These are phyloP conservation scores for Drusus annulatus DNA, from an alignment of 1,140 invertebrate genomes.

Conservation along the genomic window DNA sequence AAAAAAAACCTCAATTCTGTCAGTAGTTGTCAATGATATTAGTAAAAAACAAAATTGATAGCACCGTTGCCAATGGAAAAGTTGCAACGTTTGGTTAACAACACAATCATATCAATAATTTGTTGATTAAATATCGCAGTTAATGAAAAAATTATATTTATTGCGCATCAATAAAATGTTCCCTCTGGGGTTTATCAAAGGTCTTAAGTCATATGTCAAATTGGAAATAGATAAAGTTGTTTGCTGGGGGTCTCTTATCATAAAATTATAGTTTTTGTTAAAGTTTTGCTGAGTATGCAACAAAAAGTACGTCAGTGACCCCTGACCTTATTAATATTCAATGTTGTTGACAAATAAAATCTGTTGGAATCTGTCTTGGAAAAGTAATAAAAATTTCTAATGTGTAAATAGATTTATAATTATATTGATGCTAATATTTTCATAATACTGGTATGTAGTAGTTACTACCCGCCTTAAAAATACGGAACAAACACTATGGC, in stretches of 20 bases:
- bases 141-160: not conserved
- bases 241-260: constrained; percentile 59
- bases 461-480: not conserved
- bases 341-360: not conserved
- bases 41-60: no score
- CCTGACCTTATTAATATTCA: constrained; percentile 13
- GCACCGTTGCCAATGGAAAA: not conserved
- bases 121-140: not conserved
- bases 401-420: not conserved
- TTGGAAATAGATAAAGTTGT: constrained; percentile 49
- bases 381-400: not conserved
- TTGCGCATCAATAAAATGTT: constrained; percentile 20
- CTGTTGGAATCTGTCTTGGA: not conserved
- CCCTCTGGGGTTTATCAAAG: constrained; percentile 51
- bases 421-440: not conserved
- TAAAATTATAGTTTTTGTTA: constrained; percentile 16
- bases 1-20: no score
- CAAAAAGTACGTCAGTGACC: constrained; percentile 29
- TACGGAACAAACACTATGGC: not conserved
- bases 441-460: not conserved
- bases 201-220: constrained; percentile 53
- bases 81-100: not conserved
- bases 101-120: constrained; percentile 1
- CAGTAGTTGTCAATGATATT: no score
- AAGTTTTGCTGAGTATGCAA: not conserved